phyloP scores from a whole-genome alignment of 23 tunicate species.

The Trididemnum clinides region DNA sequence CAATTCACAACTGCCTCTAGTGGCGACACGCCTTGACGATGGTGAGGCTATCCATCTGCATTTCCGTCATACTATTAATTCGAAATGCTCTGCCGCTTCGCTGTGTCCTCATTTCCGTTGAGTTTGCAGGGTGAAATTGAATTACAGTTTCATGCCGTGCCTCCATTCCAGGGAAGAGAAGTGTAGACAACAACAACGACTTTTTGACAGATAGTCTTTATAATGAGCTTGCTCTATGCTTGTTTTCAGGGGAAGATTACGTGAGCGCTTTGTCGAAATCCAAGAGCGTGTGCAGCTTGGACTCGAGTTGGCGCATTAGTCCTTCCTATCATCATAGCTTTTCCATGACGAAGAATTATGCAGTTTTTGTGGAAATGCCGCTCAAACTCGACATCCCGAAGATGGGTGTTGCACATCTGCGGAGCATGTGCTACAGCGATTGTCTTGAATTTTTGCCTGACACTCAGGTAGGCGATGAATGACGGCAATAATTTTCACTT shows the following conservation, averaged over 20 bases:
- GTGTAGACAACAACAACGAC: no score
- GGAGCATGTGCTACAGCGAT: slow-evolving; percentile 79
- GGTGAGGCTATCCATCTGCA: no score
- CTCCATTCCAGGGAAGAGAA: no score
- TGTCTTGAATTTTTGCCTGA: slow-evolving; percentile 70
- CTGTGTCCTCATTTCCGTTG: no score
- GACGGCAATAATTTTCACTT: no score
- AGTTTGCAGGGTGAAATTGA: no score
- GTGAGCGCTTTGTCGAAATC: slow-evolving; percentile 42
- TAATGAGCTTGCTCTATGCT: not conserved
- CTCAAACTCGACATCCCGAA: slow-evolving; percentile 74
- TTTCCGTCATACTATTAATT: no score
- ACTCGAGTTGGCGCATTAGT: slow-evolving; percentile 73
- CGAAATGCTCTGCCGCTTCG: no score
- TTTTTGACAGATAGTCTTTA: no score
- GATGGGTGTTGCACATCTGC: slow-evolving; percentile 84
- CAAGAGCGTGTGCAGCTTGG: slow-evolving; percentile 48
- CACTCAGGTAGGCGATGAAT: slow-evolving; percentile 48
- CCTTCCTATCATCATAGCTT: slow-evolving; percentile 96
- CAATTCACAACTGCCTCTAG: no score
- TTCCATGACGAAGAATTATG: slow-evolving; percentile 72
- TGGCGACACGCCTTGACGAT: no score
- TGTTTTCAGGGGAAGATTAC: not conserved
- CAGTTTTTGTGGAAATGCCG: slow-evolving; percentile 86
- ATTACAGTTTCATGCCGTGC: no score